phyloP scores from a whole-genome alignment of 2,113 vertebrate genomes.

The Sus scrofa region DNA sequence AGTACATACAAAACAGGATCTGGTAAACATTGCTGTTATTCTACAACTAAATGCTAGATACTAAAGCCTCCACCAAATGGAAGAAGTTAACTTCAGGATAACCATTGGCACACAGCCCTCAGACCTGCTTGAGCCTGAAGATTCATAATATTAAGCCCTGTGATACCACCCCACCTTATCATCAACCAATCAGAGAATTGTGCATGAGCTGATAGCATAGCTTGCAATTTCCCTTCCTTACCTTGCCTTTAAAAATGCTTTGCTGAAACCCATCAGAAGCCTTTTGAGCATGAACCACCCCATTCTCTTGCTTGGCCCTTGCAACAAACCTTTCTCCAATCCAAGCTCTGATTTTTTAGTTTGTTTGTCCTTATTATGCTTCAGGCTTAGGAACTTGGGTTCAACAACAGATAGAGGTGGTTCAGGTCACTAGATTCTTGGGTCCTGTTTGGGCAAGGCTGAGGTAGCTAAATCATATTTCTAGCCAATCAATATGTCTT shows the following conservation, averaged over 20 bases:
- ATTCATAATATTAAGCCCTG: neutral
- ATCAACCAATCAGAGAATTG: neutral
- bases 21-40: neutral
- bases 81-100: neutral
- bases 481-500: neutral
- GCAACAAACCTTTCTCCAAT: neutral
- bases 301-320: neutral
- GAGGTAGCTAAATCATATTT: neutral
- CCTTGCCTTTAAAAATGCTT: neutral
- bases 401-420: neutral
- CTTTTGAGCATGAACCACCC: neutral
- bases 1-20: neutral
- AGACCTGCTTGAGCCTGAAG: neutral
- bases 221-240: neutral
- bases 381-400: neutral
- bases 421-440: neutral
- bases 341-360: neutral
- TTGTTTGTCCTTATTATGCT: neutral
- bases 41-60: neutral
- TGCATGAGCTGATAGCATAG: neutral
- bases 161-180: neutral
- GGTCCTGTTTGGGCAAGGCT: neutral
- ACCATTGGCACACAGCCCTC: neutral
- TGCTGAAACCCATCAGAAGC: neutral
- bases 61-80: neutral